Percentiles rank a stretch among this genome's conserved stretches.
These are phyloP conservation scores for Drosophila saltans DNA, from an alignment of 1,140 invertebrate genomes.

Conservation along the genomic window DNA sequence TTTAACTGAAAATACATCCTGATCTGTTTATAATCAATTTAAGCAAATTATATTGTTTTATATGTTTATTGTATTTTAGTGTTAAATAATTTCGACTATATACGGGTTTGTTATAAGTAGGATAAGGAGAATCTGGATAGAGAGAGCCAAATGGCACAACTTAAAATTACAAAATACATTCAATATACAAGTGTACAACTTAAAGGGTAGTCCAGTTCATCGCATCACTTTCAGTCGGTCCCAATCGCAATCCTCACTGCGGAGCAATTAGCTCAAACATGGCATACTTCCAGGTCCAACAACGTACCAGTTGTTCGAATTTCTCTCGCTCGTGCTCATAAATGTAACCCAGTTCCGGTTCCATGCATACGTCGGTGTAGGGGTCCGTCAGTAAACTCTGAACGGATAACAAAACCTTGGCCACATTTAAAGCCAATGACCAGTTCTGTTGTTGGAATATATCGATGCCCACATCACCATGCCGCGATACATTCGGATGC, in stretches of 20 bases:
- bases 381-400: conserved; percentile 97
- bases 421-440: conserved; percentile 95
- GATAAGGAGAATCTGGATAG: conserved; percentile 28
- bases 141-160: conserved; percentile 61
- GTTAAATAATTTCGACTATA: conserved; percentile 72
- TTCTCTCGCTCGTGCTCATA: conserved; percentile 89
- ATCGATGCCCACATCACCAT: conserved; percentile 98
- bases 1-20: no score
- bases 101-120: conserved; percentile 37
- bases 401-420: conserved; percentile 94
- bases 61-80: conserved; percentile 7
- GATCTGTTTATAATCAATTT: no score
- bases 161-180: conserved; percentile 63
- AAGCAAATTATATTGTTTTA: background rate
- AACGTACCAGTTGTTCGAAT: conserved; percentile 92
- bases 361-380: conserved; percentile 95
- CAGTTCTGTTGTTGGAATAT: conserved; percentile 98
- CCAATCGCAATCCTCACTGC: conserved; percentile 26
- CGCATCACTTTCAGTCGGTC: conserved; percentile 65
- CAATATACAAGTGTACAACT: conserved; percentile 61
- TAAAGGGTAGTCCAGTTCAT: conserved; percentile 49
- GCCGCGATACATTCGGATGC: conserved; percentile 97
- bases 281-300: conserved; percentile 96
- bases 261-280: conserved; percentile 91
- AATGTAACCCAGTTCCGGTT: conserved; percentile 92